Evolutionary conservation across 2,797 vertebrate genomes (phyloP).

Genomic region (Pristis pectinata): DNA sequence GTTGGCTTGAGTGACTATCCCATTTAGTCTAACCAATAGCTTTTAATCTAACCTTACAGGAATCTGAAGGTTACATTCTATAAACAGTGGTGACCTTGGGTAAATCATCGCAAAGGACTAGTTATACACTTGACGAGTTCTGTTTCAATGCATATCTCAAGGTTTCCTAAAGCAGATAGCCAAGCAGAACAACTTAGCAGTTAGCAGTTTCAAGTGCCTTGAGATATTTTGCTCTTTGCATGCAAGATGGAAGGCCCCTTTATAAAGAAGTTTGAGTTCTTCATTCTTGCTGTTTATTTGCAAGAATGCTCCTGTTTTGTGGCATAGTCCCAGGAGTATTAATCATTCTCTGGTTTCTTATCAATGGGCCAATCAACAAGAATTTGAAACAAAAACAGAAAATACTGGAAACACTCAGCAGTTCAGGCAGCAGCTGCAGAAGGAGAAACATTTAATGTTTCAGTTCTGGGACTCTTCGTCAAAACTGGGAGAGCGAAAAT

Average conservation of each 20-base stretch:
- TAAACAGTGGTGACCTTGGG: not conserved
- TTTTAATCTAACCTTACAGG: not conserved
- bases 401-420: no score
- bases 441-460: no score
- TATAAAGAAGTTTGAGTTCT: no score
- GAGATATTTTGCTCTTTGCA: not conserved
- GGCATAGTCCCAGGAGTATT: not conserved
- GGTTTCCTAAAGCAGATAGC: not conserved
- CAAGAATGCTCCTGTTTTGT: not conserved
- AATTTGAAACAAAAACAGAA: no score
- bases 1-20: not conserved
- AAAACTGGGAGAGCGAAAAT: no score
- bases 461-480: no score
- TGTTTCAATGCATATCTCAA: conserved; percentile 12
- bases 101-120: not conserved
- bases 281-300: not conserved
- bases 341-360: not conserved
- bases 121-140: conserved; percentile 17
- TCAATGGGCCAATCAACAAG: no score
- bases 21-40: not conserved
- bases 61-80: conserved; percentile 18
- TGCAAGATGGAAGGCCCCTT: not conserved
- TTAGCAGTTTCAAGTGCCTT: not conserved
- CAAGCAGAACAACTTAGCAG: not conserved
- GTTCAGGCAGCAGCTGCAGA: no score